Base-by-base conservation (phyloP, 2,888 invertebrate species). In the Standfussiana lucernea region DNA sequence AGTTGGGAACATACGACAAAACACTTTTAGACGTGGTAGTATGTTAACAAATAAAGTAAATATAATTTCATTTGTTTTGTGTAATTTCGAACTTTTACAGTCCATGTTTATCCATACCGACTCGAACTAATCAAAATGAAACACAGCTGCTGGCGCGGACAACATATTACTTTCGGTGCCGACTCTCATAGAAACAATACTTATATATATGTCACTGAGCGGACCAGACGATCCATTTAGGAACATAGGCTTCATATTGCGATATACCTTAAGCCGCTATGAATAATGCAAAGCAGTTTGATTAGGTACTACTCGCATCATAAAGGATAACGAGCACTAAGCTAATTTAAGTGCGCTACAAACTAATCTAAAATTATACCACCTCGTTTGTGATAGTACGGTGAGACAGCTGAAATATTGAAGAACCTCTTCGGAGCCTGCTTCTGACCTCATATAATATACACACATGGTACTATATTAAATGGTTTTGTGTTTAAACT, bases 351-450 rank as follows among this genome's bases (percentile, higher is more conserved):
- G 61, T 65, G 69, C 28, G 56, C 61, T 64, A 70, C 64, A 50
- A 81, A 88, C 84, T 75, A 82, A 80, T 79, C 72, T 74, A 75
- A 88, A 86, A 81, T 84, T 76, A 79, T 86, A 72, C 66, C 75
- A 86, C 70, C 70, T 76, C 65, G 64, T 84, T 86, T 71, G 65
- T 61, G 71, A 66, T 64, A 77, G 56, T 45, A 66, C 42, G 53
- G 59, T n/a, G 64, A 79, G 69, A 69, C 65, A 70, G 53, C 32
- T 88, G 62, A 86, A 88, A 83, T 83, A 83, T 88, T 83, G 64
- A 88, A 78, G 45, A 42, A 62, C 66, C 68, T 76, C 8, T 18
- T 32, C 32, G 32, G 59, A 59, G 28, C 10, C 42, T 15, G 32
- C 28, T 50, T 66, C 37, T 74, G 62, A 79, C 71, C 68, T 71